Conservation (phyloP, 1,140 invertebrate genomes). For the Gyrodactylus salaris region DNA sequence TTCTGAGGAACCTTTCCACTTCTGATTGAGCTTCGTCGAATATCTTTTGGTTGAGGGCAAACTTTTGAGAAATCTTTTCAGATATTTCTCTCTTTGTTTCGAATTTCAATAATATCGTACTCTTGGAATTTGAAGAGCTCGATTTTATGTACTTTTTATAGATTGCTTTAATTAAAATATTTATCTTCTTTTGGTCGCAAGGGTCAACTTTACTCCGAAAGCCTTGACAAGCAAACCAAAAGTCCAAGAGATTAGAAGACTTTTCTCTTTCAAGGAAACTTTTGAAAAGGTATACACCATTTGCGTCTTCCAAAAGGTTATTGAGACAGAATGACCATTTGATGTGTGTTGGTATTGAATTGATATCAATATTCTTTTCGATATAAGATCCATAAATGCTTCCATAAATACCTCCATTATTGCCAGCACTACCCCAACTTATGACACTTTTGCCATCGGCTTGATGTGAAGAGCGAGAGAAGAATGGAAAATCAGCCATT, state of each 20-base stretch:
- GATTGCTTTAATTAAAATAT: neutral
- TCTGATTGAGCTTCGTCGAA: constrained; percentile 4
- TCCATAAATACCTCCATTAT: neutral
- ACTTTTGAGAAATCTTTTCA: neutral
- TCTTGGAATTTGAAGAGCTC: neutral
- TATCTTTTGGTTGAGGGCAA: neutral
- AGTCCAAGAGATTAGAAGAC: neutral
- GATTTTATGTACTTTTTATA: neutral
- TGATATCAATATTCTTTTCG: neutral
- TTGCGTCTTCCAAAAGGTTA: neutral
- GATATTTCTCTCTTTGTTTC: neutral
- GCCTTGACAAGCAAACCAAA: constrained; percentile 7
- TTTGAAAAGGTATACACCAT: neutral
- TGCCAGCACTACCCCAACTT: neutral
- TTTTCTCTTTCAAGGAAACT: neutral
- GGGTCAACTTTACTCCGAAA: neutral
- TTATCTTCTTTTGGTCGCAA: neutral
- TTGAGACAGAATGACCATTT: neutral
- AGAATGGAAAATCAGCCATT: neutral
- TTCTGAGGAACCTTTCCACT: neutral
- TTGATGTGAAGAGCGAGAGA: neutral
- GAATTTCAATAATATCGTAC: neutral
- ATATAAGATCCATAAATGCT: neutral
- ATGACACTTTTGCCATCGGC: neutral
- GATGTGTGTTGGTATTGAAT: neutral